Base-by-base conservation (phyloP, 2,888 invertebrate genomes). In the Sarcophaga carnaria region DNA sequence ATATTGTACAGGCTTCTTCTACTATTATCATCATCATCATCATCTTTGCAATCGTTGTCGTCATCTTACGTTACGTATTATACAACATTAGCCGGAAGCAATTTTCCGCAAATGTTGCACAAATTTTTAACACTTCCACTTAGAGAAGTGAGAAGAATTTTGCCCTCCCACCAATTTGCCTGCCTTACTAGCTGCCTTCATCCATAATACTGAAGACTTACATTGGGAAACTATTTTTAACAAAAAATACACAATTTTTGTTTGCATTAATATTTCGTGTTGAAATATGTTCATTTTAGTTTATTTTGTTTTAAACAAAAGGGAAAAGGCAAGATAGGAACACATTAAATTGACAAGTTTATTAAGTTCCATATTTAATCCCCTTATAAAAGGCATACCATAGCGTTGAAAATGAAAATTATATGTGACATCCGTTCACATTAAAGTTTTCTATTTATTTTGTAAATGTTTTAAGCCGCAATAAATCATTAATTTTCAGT, bases 61-160 rank as follows among this genome's bases (percentile, higher is more conserved):
- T 49, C 80, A 78, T 81, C 66, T 75, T 77, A 27, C 45, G 70
- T 75, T 77, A 27, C 45, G 70, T 78, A 81, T 84, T 78, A 27
- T 67, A 81, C 86, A 80, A 82, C 74, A 84, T 88, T 84, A 76
- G 88, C 85, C 87, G 89, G 88, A 89, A 89, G 88, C 83, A 86
- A 89, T 89, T 89, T 88, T 80, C 63, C 85, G 80, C 89, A 88
- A 87, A 88, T 88, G 89, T 79, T 85, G 84, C 88, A 84, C 80
- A 81, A 84, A 81, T 81, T 84, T 84, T 82, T 66, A 87, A 84
- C 83, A 87, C 84, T 87, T 87, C 62, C 81, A 84, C n/a, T 84
- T 84, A 60, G n/a, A 54, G 47, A 54, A 54, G 17, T 10, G 37
- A 37, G 10, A 37, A 37, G 10, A 8, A 37, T 10, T 37, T 10